Evolutionary conservation across 2,113 vertebrate genomes (phyloP).

Genomic region (Platichthys flesus): DNA sequence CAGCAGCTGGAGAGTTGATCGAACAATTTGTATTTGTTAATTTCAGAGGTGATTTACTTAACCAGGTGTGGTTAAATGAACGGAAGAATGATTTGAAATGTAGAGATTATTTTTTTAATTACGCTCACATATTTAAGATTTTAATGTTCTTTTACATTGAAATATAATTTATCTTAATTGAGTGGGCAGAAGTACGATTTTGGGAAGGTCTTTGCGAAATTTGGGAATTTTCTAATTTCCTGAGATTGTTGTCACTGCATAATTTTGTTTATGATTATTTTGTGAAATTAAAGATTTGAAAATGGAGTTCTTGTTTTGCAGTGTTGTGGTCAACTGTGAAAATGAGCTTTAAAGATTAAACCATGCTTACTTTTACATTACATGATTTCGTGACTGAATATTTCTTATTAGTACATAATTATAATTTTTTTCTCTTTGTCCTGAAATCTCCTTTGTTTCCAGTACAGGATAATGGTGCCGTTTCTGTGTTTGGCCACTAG

Average conservation of each 20-base stretch:
- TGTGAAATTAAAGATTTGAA: slow-evolving; percentile 73
- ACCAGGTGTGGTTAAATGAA: slow-evolving; percentile 41
- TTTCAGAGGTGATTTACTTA: neutral
- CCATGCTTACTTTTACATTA: too few species aligned
- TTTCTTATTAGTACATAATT: too few species aligned
- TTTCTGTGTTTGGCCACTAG: slow-evolving; percentile 34
- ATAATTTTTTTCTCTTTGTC: neutral
- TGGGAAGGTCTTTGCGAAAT: slow-evolving; percentile 40
- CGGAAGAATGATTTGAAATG: slow-evolving; percentile 5
- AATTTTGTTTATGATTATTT: slow-evolving; percentile 64
- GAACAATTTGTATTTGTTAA: neutral
- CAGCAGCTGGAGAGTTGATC: neutral
- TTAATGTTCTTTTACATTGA: slow-evolving; percentile 58
- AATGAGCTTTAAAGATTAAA: neutral
- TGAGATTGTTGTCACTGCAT: slow-evolving; percentile 39
- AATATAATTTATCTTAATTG: slow-evolving; percentile 31
- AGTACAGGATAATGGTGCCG: neutral
- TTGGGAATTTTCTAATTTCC: slow-evolving; percentile 30
- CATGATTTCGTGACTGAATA: too few species aligned
- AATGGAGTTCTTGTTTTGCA: slow-evolving; percentile 25
- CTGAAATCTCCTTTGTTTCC: neutral
- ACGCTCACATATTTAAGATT: slow-evolving; percentile 57
- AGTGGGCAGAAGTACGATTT: slow-evolving; percentile 40
- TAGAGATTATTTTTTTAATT: slow-evolving; percentile 48
- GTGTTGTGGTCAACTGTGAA: neutral